Evolutionary conservation across 2,797 vertebrate species (phyloP).

Genomic region (Acanthiza pusilla): DNA sequence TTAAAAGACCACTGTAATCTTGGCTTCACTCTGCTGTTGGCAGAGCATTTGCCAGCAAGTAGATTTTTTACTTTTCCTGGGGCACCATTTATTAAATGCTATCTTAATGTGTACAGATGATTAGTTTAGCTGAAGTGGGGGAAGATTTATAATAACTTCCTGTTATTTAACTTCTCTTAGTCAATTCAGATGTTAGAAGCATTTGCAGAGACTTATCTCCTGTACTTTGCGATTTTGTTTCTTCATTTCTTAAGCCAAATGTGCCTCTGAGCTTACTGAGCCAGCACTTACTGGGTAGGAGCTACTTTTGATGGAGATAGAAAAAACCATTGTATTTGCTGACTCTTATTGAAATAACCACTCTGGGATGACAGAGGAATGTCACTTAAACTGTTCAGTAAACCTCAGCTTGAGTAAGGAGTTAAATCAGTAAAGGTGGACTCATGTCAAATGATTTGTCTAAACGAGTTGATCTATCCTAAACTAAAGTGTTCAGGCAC

Average conservation of each 20-base stretch:
- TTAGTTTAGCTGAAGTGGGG: not conserved
- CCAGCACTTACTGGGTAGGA: not conserved
- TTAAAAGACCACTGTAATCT: slow-evolving; percentile 52
- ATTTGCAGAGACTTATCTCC: slow-evolving; percentile 27
- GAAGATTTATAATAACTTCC: slow-evolving; percentile 14
- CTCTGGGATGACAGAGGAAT: not conserved
- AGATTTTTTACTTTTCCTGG: slow-evolving; percentile 59
- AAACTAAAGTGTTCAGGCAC: not conserved
- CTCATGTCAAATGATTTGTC: not conserved
- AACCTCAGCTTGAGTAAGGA: not conserved
- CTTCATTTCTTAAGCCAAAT: not conserved
- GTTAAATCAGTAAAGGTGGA: not conserved
- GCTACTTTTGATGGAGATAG: not conserved
- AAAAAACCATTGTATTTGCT: not conserved
- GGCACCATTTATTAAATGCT: slow-evolving; percentile 64
- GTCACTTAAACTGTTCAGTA: not conserved
- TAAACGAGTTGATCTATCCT: not conserved
- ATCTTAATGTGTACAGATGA: slow-evolving; percentile 43
- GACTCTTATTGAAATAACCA: not conserved
- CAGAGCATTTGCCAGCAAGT: slow-evolving; percentile 18
- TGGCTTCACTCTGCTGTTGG: slow-evolving; percentile 50
- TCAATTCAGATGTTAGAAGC: not conserved
- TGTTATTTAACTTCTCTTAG: slow-evolving; percentile 18
- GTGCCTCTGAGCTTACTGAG: not conserved
- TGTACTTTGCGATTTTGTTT: not conserved